Evolutionary conservation across 2,888 invertebrate species (phyloP).

Genomic region (Chalcis sispes): DNA sequence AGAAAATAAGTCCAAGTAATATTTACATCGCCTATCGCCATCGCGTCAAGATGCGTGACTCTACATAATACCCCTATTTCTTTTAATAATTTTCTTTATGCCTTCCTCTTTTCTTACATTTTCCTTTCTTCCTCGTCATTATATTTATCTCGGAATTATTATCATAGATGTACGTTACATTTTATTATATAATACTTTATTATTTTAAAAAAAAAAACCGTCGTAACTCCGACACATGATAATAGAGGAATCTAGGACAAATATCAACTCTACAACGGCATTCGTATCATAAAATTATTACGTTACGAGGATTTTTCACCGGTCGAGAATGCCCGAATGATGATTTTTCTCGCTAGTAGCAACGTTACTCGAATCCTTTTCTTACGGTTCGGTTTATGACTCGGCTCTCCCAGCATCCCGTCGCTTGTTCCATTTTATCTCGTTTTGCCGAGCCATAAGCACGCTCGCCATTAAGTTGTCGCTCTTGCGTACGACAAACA

Average conservation of each 20-base stretch:
- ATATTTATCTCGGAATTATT: too few species aligned
- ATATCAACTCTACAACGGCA: too few species aligned
- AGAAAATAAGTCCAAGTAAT: background rate
- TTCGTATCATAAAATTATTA: too few species aligned
- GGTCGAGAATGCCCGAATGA: background rate
- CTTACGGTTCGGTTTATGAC: slow-evolving; percentile 12
- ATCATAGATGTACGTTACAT: too few species aligned
- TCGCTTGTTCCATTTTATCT: slow-evolving; percentile 8
- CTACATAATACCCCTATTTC: slow-evolving; percentile 14
- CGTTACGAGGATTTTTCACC: too few species aligned
- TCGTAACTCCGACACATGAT: too few species aligned
- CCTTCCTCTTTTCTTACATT: background rate
- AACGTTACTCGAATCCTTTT: background rate
- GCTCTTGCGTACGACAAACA: background rate
- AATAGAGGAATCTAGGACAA: too few species aligned
- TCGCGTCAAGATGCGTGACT: background rate
- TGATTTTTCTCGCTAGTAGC: background rate
- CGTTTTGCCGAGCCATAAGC: background rate
- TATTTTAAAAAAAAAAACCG: too few species aligned
- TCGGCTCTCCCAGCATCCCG: background rate
- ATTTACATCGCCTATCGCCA: slow-evolving; percentile 21
- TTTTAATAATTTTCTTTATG: background rate
- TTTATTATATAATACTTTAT: too few species aligned
- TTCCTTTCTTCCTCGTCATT: background rate
- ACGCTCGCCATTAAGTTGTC: background rate